A percentile compares a stretch with the other conserved stretches of the same genome.
Evolutionary conservation across 1,140 invertebrate genomes (phyloP).

Genomic region (Meloidogyne floridensis): DNA sequence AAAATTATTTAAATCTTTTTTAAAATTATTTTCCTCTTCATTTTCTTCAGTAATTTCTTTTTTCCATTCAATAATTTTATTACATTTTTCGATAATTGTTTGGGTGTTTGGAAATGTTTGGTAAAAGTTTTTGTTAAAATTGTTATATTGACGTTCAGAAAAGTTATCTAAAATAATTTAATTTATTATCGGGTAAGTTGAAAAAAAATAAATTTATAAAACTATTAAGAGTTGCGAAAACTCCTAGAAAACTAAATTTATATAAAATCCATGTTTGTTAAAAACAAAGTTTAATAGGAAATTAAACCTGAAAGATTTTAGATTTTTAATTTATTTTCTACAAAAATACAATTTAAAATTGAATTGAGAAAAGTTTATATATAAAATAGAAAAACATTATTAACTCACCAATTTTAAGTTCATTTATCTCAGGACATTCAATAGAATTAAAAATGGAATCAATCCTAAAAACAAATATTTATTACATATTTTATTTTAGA

Average conservation of each 20-base stretch:
- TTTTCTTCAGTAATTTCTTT: not conserved
- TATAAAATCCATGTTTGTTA: no score
- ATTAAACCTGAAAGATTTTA: no score
- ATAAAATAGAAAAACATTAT: no score
- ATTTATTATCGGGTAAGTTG: no score
- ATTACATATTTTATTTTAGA: not conserved
- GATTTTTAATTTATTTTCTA: no score
- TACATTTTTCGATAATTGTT: not conserved
- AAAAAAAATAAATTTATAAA: no score
- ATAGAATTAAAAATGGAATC: not conserved
- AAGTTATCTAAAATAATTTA: not conserved
- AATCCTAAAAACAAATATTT: not conserved
- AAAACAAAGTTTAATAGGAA: no score
- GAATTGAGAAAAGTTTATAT: no score
- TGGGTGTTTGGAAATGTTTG: not conserved
- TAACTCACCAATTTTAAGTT: not conserved
- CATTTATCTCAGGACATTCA: not conserved
- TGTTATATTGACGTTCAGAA: conserved; percentile 1
- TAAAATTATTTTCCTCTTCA: not conserved
- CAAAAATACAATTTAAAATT: no score
- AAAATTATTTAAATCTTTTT: conserved; percentile 8
- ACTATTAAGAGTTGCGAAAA: no score
- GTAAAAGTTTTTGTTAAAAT: not conserved
- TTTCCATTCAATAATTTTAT: conserved; percentile 10
- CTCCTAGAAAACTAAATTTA: no score